Evolutionary conservation across 2,888 invertebrate genomes (phyloP), one percentile per base, ranked within the genome.

Genomic region (Reticulitermes lucifugus): DNA sequence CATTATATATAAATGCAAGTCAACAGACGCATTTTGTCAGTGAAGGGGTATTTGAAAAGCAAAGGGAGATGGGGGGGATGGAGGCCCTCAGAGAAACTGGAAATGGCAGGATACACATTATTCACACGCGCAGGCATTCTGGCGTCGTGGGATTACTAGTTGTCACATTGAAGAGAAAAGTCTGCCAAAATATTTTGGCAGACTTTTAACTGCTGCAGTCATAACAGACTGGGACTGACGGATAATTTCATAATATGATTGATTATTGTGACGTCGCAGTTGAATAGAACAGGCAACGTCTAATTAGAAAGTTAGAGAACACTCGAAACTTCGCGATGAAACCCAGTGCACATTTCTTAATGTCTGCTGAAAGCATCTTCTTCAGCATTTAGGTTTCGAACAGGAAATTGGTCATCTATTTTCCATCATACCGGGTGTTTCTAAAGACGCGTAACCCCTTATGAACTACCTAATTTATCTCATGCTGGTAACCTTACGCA

Each of bases 111-210:
- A 43, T 70, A 70, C 70, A 81, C 41, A 81, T 81, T 81, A 81
- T 25, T 43, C n/a, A 65, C 43, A 81, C 25, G 81, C 18, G 60
- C 25, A 79, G 35, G 55, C 51, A 55, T 55, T 25, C 81, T 81
- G 81, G 81, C 65, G 81, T 65, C 65, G 41, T 35, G 80, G 25
- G 75, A 18, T 55, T 18, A 55, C 55, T 55, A 55, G n/a, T 77
- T 35, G 77, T 77, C 77, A 77, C 46, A 77, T n/a, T 77, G 43
- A 46, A 46, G 77, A 46, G 21, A 81, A 25, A 81, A 65, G 65
- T 35, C 70, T 81, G 81, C 81, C 81, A 81, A 81, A 81, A 81
- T 81, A 46, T 43, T 81, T 81, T 81, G 81, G 81, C 81, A 81
- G 29, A 70, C 65, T 81, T 81, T 81, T 81, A 77, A 77, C 46